Base-by-base conservation (phyloP, 1,140 invertebrate species). In the Aphaenogaster rudis region DNA sequence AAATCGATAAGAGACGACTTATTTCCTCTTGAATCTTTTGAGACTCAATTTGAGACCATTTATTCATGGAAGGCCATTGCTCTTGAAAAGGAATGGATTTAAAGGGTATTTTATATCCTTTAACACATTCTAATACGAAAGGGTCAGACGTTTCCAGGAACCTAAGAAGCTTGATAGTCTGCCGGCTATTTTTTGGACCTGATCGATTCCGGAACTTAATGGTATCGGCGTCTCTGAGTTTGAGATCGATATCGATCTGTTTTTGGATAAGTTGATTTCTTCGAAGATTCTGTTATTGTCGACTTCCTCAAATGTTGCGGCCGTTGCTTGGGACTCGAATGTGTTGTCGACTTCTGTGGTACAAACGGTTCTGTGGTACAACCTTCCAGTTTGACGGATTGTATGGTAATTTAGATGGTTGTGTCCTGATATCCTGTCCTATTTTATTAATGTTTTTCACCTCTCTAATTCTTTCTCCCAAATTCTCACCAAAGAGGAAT, bases 401-500 rank as follows among this genome's bases (percentile, higher is more conserved):
- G 4, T 5, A 11, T 64, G 36, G 15, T 17, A 9, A 17, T 64
- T 64, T 66, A 1, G 15, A 6, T 1, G 39, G n/a, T 50, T 50
- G 66, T 15, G 8, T 13, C 15, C 1, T 69, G 2, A 69, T 69
- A 17, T 69, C 39, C 0, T 48, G 66, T 6, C 66, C 66, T 5
- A 69, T 1, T 50, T 28, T 69, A 15, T 69, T 28, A 3, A 69
- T 28, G 11, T 28, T 28, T 15, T 69, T 69, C 1, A 69, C 13
- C 8, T 69, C 42, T 28, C 50, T 69, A 7, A 69, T 69, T 69
- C 11, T 69, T 13, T 69, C 39, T 28, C 42, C n/a, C 21, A 69
- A 21, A 1, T 48, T 69, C 28, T 69, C 21, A 0, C 64, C 61
- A 67, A 67, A 67, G 0, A 67, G 8, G 4, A 3, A 67, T 21